Conservation (phyloP, 2,113 vertebrate genomes). For the Rhineura floridana region DNA sequence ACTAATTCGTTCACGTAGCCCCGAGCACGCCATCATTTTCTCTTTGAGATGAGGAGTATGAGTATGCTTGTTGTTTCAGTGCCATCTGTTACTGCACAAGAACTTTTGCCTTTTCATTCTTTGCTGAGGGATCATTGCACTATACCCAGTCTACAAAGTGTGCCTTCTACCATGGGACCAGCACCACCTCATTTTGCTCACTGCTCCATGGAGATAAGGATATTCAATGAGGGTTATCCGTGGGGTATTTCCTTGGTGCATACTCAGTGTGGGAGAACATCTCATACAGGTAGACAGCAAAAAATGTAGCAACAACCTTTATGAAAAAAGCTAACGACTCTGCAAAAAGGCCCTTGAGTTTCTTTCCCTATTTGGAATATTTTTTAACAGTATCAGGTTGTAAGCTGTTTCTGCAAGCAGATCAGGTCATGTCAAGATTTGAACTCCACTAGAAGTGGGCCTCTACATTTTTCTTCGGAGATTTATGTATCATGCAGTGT, state of each 20-base stretch:
- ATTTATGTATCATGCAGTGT: too few species aligned
- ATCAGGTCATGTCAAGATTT: too few species aligned
- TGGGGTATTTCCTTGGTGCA: neutral
- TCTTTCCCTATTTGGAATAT: neutral
- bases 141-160: neutral
- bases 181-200: neutral
- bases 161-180: neutral
- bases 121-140: too few species aligned
- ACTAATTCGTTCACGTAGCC: neutral
- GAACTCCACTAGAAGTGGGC: too few species aligned
- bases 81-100: neutral
- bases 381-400: too few species aligned
- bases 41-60: neutral
- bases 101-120: neutral
- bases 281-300: neutral
- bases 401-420: too few species aligned
- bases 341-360: too few species aligned
- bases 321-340: neutral
- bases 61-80: neutral
- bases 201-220: too few species aligned
- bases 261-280: neutral
- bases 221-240: neutral
- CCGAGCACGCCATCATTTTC: neutral
- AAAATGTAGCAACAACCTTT: neutral
- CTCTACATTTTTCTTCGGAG: neutral